Evolutionary conservation across 2,797 vertebrate species (phyloP).

Genomic region (Caiman crocodilus): DNA sequence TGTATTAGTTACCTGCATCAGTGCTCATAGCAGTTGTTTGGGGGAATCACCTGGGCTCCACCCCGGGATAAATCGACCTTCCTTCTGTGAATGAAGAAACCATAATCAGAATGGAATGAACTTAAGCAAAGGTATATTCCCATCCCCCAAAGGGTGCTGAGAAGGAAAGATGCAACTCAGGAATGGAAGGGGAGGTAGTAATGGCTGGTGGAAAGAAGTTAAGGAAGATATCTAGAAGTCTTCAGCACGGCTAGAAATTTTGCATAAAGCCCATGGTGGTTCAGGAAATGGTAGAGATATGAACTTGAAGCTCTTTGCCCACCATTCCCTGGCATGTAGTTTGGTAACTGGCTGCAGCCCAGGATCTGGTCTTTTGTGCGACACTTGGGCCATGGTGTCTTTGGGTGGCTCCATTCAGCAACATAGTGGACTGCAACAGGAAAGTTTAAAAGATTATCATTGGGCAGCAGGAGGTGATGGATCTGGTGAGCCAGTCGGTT

Average conservation of each 20-base stretch:
- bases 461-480: neutral
- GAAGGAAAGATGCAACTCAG: neutral
- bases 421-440: neutral
- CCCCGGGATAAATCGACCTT: neutral
- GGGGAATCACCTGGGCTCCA: neutral
- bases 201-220: neutral
- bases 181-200: neutral
- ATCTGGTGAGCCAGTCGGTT: neutral
- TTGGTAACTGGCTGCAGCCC: neutral
- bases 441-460: neutral
- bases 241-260: neutral
- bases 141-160: neutral
- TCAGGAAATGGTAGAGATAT: neutral
- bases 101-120: neutral
- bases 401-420: neutral
- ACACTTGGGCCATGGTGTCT: neutral
- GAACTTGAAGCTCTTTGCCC: neutral
- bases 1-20: neutral
- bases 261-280: neutral
- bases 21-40: accelerated
- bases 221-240: neutral
- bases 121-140: neutral
- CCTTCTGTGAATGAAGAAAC: neutral
- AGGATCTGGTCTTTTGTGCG: neutral
- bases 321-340: neutral